These are phyloP conservation scores for Bradypodion pumilum DNA, from an alignment of 2,797 vertebrate genomes.

Conservation along the genomic window DNA sequence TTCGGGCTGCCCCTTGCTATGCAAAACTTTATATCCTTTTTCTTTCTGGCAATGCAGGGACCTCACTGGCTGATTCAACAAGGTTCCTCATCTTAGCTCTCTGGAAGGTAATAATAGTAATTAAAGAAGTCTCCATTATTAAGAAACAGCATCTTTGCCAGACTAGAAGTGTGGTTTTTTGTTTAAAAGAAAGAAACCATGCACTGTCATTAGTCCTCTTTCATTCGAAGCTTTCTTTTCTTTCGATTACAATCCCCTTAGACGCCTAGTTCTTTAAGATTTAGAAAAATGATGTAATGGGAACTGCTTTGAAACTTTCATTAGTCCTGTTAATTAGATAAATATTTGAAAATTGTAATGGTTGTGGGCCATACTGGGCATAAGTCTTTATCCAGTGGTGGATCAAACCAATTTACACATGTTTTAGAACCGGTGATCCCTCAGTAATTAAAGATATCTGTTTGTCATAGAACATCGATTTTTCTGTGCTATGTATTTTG, in stretches of 20 bases:
- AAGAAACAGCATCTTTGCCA: neutral
- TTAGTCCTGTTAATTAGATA: neutral
- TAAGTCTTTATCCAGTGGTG: neutral
- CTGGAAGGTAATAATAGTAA: slow-evolving; percentile 5
- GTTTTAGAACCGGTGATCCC: too few relatives aligned
- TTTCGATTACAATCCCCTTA: neutral
- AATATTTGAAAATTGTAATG: neutral
- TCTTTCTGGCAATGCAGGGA: too few relatives aligned
- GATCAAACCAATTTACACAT: neutral
- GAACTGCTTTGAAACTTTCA: neutral
- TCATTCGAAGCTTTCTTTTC: neutral
- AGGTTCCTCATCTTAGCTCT: neutral
- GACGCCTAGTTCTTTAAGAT: neutral
- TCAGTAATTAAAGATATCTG: too few relatives aligned
- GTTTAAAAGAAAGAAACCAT: neutral
- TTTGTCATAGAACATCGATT: too few relatives aligned
- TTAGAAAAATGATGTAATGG: neutral
- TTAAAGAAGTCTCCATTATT: slow-evolving; percentile 14
- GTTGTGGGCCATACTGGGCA: neutral
- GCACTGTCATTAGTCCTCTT: neutral
- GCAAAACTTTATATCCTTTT: too few relatives aligned
- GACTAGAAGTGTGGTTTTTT: neutral
- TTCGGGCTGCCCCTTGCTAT: too few relatives aligned
- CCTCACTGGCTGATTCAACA: slow-evolving; percentile 50
- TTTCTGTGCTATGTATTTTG: too few relatives aligned